Conservation (phyloP, 23 tunicate genomes). For the Trididemnum nubilum region DNA sequence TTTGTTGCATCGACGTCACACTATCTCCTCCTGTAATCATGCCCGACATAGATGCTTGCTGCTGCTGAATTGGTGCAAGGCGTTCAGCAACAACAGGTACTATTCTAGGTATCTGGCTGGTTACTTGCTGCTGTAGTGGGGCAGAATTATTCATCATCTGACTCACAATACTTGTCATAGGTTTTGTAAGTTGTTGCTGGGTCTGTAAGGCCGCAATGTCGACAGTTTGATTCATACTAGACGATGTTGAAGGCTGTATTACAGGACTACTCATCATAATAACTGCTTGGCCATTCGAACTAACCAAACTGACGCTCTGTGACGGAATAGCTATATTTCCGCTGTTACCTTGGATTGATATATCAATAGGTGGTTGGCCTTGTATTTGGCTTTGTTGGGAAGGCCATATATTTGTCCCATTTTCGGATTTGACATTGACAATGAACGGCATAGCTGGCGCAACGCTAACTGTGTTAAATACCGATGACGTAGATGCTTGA, state of each 20-base stretch:
- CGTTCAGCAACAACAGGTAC: not conserved
- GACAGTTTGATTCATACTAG: not conserved
- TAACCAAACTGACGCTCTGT: not conserved
- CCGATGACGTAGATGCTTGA: constrained; percentile 16
- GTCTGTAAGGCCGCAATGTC: not conserved
- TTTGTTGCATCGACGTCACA: not conserved
- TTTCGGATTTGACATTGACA: not conserved
- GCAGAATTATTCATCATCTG: not conserved
- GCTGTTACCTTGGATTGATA: not conserved
- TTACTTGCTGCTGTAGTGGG: not conserved
- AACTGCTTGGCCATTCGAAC: not conserved
- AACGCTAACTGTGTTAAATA: constrained; percentile 2
- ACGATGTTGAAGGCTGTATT: not conserved
- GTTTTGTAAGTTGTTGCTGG: no score
- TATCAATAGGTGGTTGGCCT: not conserved
- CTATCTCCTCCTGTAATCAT: no score
- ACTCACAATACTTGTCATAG: not conserved
- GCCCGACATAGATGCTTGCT: not conserved
- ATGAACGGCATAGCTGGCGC: not conserved
- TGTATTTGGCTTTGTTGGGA: not conserved
- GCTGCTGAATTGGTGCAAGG: no score
- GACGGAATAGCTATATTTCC: not conserved
- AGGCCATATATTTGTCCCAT: constrained; percentile 14
- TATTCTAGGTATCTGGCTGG: not conserved
- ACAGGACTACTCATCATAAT: not conserved